Evolutionary conservation across 2,113 vertebrate species (phyloP).

Genomic region (Boleophthalmus pectinirostris): DNA sequence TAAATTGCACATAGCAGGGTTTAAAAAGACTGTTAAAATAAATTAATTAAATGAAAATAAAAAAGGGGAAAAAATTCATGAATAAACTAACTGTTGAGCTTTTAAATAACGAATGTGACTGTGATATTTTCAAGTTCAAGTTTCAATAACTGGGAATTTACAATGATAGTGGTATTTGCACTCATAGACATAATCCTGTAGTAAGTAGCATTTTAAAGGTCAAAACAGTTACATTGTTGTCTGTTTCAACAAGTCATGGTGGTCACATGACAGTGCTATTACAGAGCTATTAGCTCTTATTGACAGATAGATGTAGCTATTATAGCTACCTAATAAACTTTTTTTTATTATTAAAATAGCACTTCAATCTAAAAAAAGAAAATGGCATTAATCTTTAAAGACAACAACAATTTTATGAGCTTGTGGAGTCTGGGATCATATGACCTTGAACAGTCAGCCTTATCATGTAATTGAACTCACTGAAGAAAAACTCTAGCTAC

Average conservation of each 20-base stretch:
- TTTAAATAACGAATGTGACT: background rate
- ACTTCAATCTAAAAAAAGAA: background rate
- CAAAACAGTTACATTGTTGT: background rate
- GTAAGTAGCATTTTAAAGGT: background rate
- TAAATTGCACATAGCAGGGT: background rate
- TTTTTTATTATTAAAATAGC: background rate
- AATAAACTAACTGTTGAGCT: background rate
- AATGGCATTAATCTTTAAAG: background rate
- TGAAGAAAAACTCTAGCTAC: background rate
- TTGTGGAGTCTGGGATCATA: background rate
- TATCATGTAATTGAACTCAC: constrained; percentile 5
- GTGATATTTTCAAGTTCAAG: too few species aligned
- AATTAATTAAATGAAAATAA: background rate
- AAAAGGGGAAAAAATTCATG: background rate
- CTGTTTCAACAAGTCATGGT: background rate
- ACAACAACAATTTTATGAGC: background rate
- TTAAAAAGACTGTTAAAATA: background rate
- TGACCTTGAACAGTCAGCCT: constrained; percentile 15
- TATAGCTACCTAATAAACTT: too few species aligned
- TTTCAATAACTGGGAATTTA: background rate
- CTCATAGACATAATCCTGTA: background rate
- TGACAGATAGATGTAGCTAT: too few species aligned
- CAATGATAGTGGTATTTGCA: background rate
- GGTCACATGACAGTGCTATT: background rate
- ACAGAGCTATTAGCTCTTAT: too few species aligned